These are phyloP conservation scores for Bos taurus DNA, from an alignment of 2,113 vertebrate species.

Conservation along the genomic window DNA sequence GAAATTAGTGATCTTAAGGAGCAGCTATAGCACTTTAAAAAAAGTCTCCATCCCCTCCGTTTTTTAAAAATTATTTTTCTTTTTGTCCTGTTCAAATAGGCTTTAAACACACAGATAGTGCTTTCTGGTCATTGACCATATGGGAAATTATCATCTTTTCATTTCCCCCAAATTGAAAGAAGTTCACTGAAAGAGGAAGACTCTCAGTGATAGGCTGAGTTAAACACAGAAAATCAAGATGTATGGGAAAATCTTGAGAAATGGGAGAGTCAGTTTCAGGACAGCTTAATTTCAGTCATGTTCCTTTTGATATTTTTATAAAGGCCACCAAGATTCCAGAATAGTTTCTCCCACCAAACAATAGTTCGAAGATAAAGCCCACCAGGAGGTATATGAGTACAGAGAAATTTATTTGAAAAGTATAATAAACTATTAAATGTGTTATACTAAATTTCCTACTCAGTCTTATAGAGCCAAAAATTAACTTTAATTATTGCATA, in stretches of 20 bases:
- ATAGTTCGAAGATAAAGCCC: not conserved
- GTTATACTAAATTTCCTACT: not conserved
- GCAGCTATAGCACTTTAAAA: slow-evolving; percentile 12
- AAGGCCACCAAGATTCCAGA: not conserved
- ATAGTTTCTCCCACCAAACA: not conserved
- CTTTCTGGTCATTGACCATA: not conserved
- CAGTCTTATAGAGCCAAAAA: not conserved
- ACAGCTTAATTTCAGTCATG: not conserved
- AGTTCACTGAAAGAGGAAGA: not conserved
- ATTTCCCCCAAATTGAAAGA: slow-evolving; percentile 28
- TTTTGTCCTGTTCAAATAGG: not conserved
- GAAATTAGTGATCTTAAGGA: slow-evolving; percentile 25
- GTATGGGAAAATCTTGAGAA: not conserved
- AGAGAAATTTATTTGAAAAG: not conserved
- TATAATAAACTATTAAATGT: not conserved
- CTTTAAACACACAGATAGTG: not conserved
- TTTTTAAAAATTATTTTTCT: not conserved
- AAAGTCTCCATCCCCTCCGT: not conserved
- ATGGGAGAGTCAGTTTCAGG: not conserved
- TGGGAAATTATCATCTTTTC: not conserved
- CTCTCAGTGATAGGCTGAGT: not conserved
- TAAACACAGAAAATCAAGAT: slow-evolving; percentile 26
- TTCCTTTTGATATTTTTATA: not conserved
- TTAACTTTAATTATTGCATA: not conserved
- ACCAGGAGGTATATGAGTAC: not conserved